These are phyloP conservation scores for Dendrocopos noguchii DNA, from an alignment of 2,113 vertebrate genomes.

Conservation along the genomic window DNA sequence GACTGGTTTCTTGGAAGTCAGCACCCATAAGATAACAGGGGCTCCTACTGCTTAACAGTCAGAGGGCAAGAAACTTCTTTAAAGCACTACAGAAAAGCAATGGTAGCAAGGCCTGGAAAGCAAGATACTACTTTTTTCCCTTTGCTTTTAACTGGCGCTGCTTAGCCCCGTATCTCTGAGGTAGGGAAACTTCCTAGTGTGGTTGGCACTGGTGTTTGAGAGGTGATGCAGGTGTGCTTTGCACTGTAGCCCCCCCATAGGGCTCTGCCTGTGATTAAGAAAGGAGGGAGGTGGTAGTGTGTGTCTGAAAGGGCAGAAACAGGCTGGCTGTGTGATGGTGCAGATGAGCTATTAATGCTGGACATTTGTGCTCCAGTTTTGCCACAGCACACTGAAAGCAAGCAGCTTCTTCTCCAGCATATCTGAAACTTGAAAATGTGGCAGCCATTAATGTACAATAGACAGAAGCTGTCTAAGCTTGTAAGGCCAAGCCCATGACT, in stretches of 20 bases:
- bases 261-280: background rate
- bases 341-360: background rate
- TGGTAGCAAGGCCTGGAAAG: background rate
- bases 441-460: background rate
- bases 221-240: background rate
- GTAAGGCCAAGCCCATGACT: background rate
- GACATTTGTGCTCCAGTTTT: background rate
- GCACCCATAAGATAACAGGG: background rate
- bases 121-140: background rate
- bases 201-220: background rate
- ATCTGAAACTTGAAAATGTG: background rate
- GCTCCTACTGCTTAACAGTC: background rate
- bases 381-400: background rate
- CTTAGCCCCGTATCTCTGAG: background rate
- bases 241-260: background rate
- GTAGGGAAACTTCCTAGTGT: background rate
- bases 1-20: background rate
- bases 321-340: background rate
- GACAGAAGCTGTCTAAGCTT: conserved; percentile 29
- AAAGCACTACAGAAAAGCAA: background rate
- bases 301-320: background rate
- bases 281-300: background rate
- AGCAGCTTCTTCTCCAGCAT: background rate
- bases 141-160: background rate
- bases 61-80: background rate